These are phyloP conservation scores for Sicus ferrugineus DNA, from an alignment of 2,888 invertebrate species.

Conservation along the genomic window DNA sequence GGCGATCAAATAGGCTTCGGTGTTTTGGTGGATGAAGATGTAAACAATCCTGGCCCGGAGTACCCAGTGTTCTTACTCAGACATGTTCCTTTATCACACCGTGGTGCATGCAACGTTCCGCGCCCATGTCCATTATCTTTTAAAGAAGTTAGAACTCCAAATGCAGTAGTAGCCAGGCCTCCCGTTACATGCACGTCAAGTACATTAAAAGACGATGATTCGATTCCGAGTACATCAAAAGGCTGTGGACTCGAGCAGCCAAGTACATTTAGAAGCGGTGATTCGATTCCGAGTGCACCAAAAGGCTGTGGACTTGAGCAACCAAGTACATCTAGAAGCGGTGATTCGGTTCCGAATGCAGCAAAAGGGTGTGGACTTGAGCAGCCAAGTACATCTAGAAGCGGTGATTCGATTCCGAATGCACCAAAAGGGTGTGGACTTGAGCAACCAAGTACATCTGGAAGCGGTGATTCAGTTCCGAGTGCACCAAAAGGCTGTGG, in stretches of 20 bases:
- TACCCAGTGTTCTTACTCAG: constrained; percentile 50
- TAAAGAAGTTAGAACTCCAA: neutral
- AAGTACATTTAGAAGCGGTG: too few species aligned
- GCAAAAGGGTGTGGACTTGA: too few species aligned
- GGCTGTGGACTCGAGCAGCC: neutral
- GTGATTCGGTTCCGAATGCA: too few species aligned
- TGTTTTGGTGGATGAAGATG: constrained; percentile 37
- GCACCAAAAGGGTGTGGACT: too few species aligned
- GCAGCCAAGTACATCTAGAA: too few species aligned
- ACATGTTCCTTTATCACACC: constrained; percentile 32
- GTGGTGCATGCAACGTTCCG: neutral
- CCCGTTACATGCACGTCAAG: neutral
- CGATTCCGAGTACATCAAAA: neutral
- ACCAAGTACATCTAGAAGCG: too few species aligned
- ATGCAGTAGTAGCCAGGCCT: neutral
- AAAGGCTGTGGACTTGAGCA: neutral
- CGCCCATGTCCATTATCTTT: neutral
- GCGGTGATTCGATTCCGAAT: too few species aligned
- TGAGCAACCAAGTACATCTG: too few species aligned
- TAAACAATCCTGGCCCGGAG: constrained; percentile 32
- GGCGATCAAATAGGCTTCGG: constrained; percentile 54
- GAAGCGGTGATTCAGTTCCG: too few species aligned
- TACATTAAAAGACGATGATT: too few species aligned
- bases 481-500: neutral
- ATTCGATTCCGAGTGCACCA: neutral